A percentile compares a stretch with the other conserved stretches of the same genome.
Evolutionary conservation across 2,888 invertebrate species (phyloP).

Genomic region (Drosophila peninsularis): DNA sequence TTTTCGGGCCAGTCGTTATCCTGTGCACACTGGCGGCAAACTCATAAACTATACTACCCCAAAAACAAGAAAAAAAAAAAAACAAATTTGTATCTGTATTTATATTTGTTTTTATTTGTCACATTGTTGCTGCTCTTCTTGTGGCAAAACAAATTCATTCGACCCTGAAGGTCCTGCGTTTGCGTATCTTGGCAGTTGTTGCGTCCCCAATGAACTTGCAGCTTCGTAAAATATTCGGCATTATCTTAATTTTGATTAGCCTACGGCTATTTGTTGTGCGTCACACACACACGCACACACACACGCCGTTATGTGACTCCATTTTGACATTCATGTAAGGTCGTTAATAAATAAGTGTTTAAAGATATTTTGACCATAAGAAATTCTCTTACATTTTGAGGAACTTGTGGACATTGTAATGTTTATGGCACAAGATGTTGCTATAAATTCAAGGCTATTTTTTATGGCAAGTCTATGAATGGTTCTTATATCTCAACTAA

Average conservation of each 20-base stretch:
- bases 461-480: neutral
- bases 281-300: neutral
- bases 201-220: conserved; percentile 27
- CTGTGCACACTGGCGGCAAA: conserved; percentile 27
- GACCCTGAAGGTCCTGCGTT: conserved; percentile 47
- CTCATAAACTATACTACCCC: conserved; percentile 42
- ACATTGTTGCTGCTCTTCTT: conserved; percentile 23
- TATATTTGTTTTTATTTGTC: conserved; percentile 25
- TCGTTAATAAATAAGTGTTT: neutral
- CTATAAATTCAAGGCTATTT: neutral
- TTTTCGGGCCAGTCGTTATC: conserved; percentile 12
- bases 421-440: neutral
- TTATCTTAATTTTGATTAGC: conserved; percentile 41
- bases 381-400: neutral
- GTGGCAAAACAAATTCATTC: conserved; percentile 41
- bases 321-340: conserved; percentile 9
- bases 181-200: conserved; percentile 17
- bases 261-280: conserved; percentile 11
- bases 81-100: conserved; percentile 24
- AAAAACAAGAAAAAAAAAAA: neutral
- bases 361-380: neutral
- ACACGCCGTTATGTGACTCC: neutral
- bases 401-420: neutral
- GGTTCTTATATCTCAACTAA: too few species aligned
- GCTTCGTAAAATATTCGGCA: conserved; percentile 25